These are phyloP conservation scores for Vombatus ursinus DNA, from an alignment of 2,113 vertebrate genomes.

Conservation along the genomic window DNA sequence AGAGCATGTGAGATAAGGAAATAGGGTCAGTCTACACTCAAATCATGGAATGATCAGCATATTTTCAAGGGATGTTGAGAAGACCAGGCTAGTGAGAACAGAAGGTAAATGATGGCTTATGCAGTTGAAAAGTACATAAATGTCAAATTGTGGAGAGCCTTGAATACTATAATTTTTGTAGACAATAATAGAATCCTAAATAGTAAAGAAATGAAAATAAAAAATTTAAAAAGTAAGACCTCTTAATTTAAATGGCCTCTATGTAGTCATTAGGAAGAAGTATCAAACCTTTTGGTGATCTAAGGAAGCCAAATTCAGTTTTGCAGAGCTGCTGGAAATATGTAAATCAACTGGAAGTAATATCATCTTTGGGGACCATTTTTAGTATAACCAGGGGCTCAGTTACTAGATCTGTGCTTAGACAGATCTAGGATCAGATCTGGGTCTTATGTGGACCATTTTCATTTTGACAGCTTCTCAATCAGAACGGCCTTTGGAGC, in stretches of 20 bases:
- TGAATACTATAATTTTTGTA: neutral
- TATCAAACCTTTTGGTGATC: neutral
- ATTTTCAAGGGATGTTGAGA: neutral
- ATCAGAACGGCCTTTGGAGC: neutral
- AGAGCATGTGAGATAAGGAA: neutral
- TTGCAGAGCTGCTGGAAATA: neutral
- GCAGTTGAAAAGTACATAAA: neutral
- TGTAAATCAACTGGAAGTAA: neutral
- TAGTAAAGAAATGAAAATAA: neutral
- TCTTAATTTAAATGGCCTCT: neutral
- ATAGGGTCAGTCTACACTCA: neutral
- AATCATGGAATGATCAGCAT: neutral
- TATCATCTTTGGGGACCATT: neutral
- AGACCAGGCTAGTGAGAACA: neutral
- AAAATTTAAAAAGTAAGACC: neutral
- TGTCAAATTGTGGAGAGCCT: neutral
- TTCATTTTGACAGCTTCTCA: neutral
- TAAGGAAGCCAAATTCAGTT: neutral
- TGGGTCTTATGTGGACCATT: neutral
- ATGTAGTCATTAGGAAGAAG: neutral
- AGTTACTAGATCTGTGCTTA: neutral
- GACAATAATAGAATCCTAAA: neutral
- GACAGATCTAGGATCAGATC: neutral
- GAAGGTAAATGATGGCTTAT: neutral
- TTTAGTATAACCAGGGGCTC: neutral